Evolutionary conservation across 2,113 vertebrate species (phyloP), one percentile per base, ranked within the genome.

Genomic region (Beaufortia kweichowensis): DNA sequence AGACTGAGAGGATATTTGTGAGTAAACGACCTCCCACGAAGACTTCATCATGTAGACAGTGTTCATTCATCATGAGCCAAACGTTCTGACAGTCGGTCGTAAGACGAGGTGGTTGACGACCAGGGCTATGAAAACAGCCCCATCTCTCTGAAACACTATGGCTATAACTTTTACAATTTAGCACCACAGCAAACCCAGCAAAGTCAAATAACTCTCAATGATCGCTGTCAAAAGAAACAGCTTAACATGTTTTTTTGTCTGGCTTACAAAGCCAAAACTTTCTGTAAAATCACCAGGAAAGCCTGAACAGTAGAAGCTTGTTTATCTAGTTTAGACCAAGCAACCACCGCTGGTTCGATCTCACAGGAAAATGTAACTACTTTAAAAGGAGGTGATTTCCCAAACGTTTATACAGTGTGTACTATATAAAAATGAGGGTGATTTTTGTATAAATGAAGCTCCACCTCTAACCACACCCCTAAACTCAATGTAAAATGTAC

Each of bases 41-140:
- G 78, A 81, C 82, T 83, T 78, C 39, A 79, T 79, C 77, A 79
- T 83, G 48, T 76, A 63, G 79, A 81, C 81, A 81, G 75, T 68
- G 65, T 82, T 75, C 79, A 83, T 83, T 81, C 75, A 81, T 83
- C 81, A 85, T 75, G 56, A 57, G 76, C 61, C 64, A 80, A 84
- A 82, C 75, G 48, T 69, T 59, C 68, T 79, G 79, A 81, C 79
- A 81, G 74, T 62, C 55, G 81, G 50, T 79, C 77, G 73, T 84
- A 84, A 84, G 78, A 61, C 46, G 60, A 63, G 64, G 71, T 85
- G 39, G 33, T 21, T 72, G 81, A 83, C 53, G 76, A 57, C 63
- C 79, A 64, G 55, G 64, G n/a, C 55, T 70, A 83, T 66, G 78
- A 79, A 85, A 76, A 79, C 76, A 48, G 50, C 72, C 55, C 48